These are phyloP conservation scores for Ceratosolen fusciceps DNA, from an alignment of 1,140 invertebrate genomes.

Conservation along the genomic window DNA sequence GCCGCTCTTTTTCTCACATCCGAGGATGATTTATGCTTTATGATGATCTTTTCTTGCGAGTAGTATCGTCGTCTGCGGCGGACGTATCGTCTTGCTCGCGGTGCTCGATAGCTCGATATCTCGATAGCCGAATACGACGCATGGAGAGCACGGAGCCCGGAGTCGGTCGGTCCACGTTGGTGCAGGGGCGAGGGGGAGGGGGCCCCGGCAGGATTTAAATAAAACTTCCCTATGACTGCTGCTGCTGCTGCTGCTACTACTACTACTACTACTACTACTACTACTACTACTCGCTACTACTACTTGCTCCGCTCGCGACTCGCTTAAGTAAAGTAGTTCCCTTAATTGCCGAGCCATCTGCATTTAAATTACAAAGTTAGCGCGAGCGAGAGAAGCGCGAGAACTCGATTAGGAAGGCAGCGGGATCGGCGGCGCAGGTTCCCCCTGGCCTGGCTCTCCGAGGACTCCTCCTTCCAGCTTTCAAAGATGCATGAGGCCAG, in stretches of 20 bases:
- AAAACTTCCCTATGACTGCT: constrained; percentile 45
- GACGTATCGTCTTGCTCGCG: no score
- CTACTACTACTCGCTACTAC: no score
- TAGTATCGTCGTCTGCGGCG: no score
- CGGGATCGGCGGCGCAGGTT: background rate
- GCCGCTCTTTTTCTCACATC: background rate
- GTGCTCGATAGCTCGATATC: background rate
- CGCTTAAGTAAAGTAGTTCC: constrained; percentile 48
- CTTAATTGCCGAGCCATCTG: constrained; percentile 52
- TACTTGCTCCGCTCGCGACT: constrained; percentile 17
- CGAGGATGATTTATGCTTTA: constrained; percentile 47
- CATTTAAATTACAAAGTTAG: constrained; percentile 52
- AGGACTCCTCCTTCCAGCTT: constrained; percentile 47
- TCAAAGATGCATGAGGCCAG: constrained; percentile 45
- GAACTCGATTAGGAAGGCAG: constrained; percentile 47
- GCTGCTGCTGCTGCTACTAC: no score
- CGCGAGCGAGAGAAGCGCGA: constrained; percentile 26
- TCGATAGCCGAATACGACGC: background rate
- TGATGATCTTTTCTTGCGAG: constrained; percentile 30
- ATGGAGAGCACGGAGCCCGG: background rate
- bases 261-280: no score
- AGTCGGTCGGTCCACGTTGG: no score
- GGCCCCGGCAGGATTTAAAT: constrained; percentile 32
- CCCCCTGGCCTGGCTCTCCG: constrained; percentile 30
- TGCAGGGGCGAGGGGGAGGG: background rate